Evolutionary conservation across 2,797 vertebrate genomes (phyloP).

Genomic region (Paedocypris micromegethes): DNA sequence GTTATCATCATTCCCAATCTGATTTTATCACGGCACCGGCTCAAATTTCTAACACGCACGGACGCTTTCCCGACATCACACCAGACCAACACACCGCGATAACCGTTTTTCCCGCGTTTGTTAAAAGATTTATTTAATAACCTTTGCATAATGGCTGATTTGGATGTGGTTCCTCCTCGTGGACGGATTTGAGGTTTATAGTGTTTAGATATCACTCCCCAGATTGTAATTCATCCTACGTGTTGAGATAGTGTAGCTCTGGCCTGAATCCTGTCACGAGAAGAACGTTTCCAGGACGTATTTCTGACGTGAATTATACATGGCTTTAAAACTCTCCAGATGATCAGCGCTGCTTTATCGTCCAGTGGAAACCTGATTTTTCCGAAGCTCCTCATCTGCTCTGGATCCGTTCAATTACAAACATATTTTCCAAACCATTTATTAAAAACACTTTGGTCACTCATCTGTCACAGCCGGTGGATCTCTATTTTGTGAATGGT

Average conservation of each 20-base stretch:
- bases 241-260: constrained; percentile 53
- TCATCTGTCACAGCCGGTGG: constrained; percentile 54
- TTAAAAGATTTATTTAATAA: constrained; percentile 33
- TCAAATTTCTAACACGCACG: constrained; percentile 26
- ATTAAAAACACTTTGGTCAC: constrained; percentile 27
- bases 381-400: neutral
- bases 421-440: neutral
- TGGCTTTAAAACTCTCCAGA: constrained; percentile 68
- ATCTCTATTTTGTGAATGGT: constrained; percentile 47
- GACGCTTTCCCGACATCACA: constrained; percentile 11
- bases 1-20: constrained; percentile 22
- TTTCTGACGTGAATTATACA: constrained; percentile 68
- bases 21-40: constrained; percentile 23
- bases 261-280: constrained; percentile 50
- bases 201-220: constrained; percentile 37
- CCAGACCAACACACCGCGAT: constrained; percentile 11
- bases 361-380: neutral
- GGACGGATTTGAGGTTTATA: constrained; percentile 37
- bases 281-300: constrained; percentile 65
- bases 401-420: neutral
- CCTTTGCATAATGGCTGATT: constrained; percentile 32
- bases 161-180: constrained; percentile 6
- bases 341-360: constrained; percentile 41
- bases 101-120: constrained; percentile 34
- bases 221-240: constrained; percentile 30